These are phyloP conservation scores for Acronicta leporina DNA, from an alignment of 2,888 invertebrate species.

Conservation along the genomic window DNA sequence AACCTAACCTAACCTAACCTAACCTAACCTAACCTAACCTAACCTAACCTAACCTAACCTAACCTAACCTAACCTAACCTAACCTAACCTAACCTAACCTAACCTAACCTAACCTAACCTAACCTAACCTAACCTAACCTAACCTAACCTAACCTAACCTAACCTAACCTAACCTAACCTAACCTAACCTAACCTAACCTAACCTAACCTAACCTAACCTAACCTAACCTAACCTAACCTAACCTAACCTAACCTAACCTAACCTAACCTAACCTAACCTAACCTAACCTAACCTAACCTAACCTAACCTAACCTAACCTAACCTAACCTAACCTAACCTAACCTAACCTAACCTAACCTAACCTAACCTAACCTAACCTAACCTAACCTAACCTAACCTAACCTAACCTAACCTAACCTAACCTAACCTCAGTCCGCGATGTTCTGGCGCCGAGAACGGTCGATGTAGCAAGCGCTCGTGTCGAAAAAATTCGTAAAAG, in stretches of 20 bases:
- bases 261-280: constrained; percentile 54
- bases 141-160: too few species aligned
- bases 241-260: constrained; percentile 55
- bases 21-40: too few species aligned
- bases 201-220: constrained; percentile 48
- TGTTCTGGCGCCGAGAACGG: too few species aligned
- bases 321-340: constrained; percentile 50
- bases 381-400: constrained; percentile 53
- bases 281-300: constrained; percentile 55
- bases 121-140: too few species aligned
- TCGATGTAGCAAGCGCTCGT: too few species aligned
- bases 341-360: constrained; percentile 57
- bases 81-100: too few species aligned
- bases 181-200: constrained; percentile 52
- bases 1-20: too few species aligned
- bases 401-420: constrained; percentile 52
- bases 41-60: too few species aligned
- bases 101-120: too few species aligned
- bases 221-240: constrained; percentile 55
- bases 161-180: constrained; percentile 49
- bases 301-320: constrained; percentile 54
- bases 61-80: too few species aligned
- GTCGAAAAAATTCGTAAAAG: too few species aligned
- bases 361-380: constrained; percentile 54
- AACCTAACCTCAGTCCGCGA: too few species aligned